A percentile compares a stretch with the other conserved stretches of the same genome.
phyloP scores from a whole-genome alignment of 23 tunicate species.

The Styela clava region DNA sequence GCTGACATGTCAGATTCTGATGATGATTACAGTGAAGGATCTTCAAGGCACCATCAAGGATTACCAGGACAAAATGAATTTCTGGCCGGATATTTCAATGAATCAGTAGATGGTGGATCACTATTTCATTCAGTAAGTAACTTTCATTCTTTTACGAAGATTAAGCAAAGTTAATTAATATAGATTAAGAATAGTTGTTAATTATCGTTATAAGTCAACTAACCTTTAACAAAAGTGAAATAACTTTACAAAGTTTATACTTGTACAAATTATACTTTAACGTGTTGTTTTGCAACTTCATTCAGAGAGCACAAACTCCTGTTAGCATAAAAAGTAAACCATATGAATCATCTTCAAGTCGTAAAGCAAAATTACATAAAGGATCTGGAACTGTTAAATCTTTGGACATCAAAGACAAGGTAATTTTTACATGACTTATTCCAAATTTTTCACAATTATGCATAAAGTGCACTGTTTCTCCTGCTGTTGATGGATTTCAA shows the following conservation, averaged over 20 bases:
- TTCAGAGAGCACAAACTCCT: conserved; percentile 28
- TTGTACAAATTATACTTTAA: too few species aligned
- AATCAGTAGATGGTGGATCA: conserved; percentile 15
- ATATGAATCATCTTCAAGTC: conserved; percentile 6
- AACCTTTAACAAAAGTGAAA: too few species aligned
- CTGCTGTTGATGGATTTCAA: too few species aligned
- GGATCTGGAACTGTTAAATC: conserved; percentile 39
- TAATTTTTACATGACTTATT: conserved; percentile 10
- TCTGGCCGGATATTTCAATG: conserved; percentile 15
- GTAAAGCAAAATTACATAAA: conserved; percentile 28
- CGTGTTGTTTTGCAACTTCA: too few species aligned
- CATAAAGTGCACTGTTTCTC: too few species aligned
- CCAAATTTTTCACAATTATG: background rate
- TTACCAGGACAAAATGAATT: conserved; percentile 25
- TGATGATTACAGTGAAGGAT: conserved; percentile 12
- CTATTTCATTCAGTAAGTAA: conserved; percentile 8
- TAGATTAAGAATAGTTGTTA: background rate
- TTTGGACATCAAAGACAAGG: conserved; percentile 41
- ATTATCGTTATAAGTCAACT: background rate
- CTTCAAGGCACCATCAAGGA: background rate
- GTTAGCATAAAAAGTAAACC: conserved; percentile 24
- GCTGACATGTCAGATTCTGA: conserved; percentile 20
- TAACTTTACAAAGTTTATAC: too few species aligned
- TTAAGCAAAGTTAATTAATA: background rate
- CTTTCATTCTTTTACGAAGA: background rate